Evolutionary conservation across 2,113 vertebrate genomes (phyloP).

Genomic region (Ceratotherium simum): DNA sequence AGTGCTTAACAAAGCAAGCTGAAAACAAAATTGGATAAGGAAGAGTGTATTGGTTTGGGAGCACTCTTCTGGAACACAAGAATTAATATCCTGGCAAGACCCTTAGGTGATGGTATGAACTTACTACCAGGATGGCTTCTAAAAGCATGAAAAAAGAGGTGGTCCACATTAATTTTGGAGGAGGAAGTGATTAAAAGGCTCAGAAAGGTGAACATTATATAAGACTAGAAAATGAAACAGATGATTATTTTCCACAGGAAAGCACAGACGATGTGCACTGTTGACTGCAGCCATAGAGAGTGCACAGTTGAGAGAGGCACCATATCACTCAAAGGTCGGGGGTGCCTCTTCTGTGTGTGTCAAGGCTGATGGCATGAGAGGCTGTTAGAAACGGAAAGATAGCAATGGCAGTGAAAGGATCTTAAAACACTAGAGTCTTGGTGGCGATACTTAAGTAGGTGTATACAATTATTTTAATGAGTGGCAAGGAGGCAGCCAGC

Average conservation of each 20-base stretch:
- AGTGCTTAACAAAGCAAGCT: not conserved
- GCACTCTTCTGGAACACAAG: not conserved
- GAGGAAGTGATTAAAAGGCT: not conserved
- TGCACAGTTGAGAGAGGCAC: not conserved
- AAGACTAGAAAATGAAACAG: not conserved
- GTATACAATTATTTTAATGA: not conserved
- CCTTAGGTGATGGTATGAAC: not conserved
- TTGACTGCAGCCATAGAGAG: not conserved
- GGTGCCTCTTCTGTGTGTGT: rapidly evolving
- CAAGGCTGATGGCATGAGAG: not conserved
- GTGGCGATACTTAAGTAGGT: not conserved
- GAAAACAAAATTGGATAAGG: not conserved
- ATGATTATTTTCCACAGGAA: not conserved
- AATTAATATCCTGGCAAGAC: not conserved
- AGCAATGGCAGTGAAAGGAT: not conserved
- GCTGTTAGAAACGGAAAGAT: not conserved
- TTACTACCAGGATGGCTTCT: not conserved
- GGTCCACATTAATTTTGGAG: not conserved
- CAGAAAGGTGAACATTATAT: not conserved
- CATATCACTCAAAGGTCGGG: not conserved
- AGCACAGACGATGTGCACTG: not conserved
- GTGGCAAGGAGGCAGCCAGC: not conserved
- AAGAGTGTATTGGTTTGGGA: not conserved
- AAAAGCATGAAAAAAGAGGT: not conserved
- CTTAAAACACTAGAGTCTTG: not conserved